These are phyloP conservation scores for Monarcha castaneiventris DNA, from an alignment of 2,113 vertebrate species.

Conservation along the genomic window DNA sequence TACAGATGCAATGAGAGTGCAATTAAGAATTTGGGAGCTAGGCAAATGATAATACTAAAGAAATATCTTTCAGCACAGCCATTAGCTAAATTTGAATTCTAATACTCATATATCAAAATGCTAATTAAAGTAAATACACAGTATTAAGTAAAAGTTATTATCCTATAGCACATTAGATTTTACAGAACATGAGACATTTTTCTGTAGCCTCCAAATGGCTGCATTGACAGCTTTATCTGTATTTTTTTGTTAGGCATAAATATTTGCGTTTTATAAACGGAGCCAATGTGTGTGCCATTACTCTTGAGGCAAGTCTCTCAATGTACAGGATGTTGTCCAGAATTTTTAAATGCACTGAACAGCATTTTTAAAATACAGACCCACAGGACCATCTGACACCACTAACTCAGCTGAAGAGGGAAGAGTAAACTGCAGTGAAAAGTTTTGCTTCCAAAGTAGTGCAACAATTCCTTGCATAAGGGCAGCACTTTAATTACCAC, in stretches of 20 bases:
- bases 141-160: not conserved
- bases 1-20: not conserved
- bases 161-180: not conserved
- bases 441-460: not conserved
- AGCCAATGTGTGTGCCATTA: not conserved
- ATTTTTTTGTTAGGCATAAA: not conserved
- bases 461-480: not conserved
- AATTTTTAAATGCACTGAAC: not conserved
- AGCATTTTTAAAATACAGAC: not conserved
- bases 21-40: not conserved
- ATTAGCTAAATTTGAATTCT: not conserved
- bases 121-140: not conserved
- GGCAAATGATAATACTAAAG: not conserved
- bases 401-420: not conserved
- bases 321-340: not conserved
- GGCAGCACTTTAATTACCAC: not conserved
- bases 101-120: not conserved
- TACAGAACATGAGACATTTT: not conserved
- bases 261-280: slow-evolving; percentile 25
- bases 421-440: not conserved
- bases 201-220: not conserved
- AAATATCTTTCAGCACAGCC: not conserved
- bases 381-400: not conserved
- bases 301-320: slow-evolving; percentile 22
- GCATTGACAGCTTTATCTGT: not conserved